Percentiles rank a stretch among this genome's conserved stretches.
Conservation (phyloP, 2,113 vertebrate genomes). For the Columbina picui region DNA sequence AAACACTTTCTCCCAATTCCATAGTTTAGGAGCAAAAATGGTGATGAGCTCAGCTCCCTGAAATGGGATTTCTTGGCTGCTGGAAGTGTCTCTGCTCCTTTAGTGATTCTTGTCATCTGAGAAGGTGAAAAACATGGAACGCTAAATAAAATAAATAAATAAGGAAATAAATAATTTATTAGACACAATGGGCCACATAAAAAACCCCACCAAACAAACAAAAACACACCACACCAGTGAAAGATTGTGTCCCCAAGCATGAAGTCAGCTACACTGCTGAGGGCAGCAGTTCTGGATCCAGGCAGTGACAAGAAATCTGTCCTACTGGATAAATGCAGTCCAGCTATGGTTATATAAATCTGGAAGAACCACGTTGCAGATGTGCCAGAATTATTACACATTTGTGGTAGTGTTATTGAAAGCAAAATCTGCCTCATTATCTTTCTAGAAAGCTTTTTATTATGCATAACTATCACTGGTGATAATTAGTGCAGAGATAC, state of each 20-base stretch:
- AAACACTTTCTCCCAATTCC: not conserved
- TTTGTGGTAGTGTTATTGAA: not conserved
- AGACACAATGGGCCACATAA: not conserved
- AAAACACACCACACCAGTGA: not conserved
- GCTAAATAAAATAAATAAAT: not conserved
- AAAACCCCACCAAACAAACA: not conserved
- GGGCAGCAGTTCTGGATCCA: not conserved
- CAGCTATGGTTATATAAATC: not conserved
- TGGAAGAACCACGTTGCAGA: not conserved
- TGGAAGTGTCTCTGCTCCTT: not conserved
- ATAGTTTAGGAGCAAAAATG: not conserved
- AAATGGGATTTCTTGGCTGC: not conserved
- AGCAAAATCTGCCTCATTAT: not conserved
- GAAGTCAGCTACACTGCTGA: not conserved
- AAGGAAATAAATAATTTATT: not conserved
- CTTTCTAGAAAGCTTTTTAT: not conserved
- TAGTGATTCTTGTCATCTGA: not conserved
- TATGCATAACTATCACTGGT: not conserved
- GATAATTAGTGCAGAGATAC: not conserved
- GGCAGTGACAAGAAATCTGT: not conserved
- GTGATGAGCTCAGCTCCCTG: rapidly evolving
- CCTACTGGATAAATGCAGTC: not conserved
- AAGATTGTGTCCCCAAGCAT: not conserved
- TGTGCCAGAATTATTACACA: not conserved
- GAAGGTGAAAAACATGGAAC: not conserved